Evolutionary conservation across 2,797 vertebrate genomes (phyloP).

Genomic region (Gila robusta): DNA sequence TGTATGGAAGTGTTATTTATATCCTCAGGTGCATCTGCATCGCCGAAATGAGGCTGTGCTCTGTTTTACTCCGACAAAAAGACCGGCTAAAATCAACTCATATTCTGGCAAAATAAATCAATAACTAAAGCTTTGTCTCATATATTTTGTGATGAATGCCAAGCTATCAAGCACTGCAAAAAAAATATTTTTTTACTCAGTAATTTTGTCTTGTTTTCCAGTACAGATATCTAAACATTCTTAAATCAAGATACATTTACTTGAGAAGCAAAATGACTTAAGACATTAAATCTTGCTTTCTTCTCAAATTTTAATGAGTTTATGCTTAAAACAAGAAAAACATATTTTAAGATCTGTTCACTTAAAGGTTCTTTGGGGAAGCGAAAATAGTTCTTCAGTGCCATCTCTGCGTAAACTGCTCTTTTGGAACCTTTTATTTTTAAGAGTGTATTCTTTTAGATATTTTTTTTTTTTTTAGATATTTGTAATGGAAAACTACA

Average conservation of each 20-base stretch:
- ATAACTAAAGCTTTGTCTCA: background rate
- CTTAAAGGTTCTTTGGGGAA: too few species aligned
- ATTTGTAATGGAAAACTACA: background rate
- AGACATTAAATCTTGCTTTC: background rate
- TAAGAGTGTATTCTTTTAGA: background rate
- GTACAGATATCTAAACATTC: background rate
- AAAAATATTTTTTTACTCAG: background rate
- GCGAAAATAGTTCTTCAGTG: too few species aligned
- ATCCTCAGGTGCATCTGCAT: constrained; percentile 78
- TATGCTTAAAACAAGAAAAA: background rate
- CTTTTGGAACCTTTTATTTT: background rate
- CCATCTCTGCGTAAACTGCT: too few species aligned
- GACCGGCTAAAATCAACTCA: background rate
- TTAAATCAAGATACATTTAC: background rate
- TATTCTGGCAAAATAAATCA: background rate
- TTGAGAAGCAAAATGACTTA: background rate
- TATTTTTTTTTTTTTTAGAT: background rate
- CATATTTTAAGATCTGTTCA: too few species aligned
- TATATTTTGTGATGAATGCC: constrained; percentile 1
- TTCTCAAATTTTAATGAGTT: background rate
- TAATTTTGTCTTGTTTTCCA: background rate
- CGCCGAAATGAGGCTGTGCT: constrained; percentile 68
- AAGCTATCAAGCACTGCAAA: background rate
- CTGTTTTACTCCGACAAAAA: constrained; percentile 67
- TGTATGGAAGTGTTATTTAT: constrained; percentile 80